A percentile compares a stretch with the other conserved stretches of the same genome.
Evolutionary conservation across 2,888 invertebrate species (phyloP).

Genomic region (Amiota minor): DNA sequence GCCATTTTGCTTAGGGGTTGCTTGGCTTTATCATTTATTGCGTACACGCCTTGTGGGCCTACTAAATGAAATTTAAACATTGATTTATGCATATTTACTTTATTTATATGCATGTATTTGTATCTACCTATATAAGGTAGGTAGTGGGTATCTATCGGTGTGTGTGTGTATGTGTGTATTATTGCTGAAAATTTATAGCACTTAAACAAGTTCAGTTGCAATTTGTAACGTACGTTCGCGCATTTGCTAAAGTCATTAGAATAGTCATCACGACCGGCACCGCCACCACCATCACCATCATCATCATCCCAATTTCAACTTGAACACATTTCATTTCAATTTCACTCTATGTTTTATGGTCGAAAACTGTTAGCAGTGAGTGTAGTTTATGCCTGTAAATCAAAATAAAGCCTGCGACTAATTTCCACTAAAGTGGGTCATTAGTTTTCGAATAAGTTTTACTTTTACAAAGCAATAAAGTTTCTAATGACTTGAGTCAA

Average conservation of each 20-base stretch:
- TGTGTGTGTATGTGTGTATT: constrained; percentile 14
- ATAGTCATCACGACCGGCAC: neutral
- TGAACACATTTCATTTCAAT: neutral
- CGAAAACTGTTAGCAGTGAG: neutral
- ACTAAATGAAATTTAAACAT: constrained; percentile 49
- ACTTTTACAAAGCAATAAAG: constrained; percentile 6
- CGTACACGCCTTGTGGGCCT: constrained; percentile 51
- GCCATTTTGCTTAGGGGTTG: neutral
- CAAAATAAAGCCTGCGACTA: constrained; percentile 14
- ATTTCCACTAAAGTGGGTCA: constrained; percentile 14
- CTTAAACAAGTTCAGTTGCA: constrained; percentile 1
- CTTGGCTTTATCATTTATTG: neutral
- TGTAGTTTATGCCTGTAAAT: neutral
- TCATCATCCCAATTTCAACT: neutral
- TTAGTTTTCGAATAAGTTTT: neutral
- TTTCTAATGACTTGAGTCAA: constrained; percentile 1
- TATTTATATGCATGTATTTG: neutral
- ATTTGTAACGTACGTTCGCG: neutral
- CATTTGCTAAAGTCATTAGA: constrained; percentile 15
- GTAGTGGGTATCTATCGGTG: no score
- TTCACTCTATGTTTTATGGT: neutral
- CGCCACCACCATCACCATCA: neutral
- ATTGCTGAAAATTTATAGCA: constrained; percentile 13
- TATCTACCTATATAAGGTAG: no score
- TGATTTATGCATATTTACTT: constrained; percentile 46